These are phyloP conservation scores for Papilio demoleus DNA, from an alignment of 2,888 invertebrate genomes.

Conservation along the genomic window DNA sequence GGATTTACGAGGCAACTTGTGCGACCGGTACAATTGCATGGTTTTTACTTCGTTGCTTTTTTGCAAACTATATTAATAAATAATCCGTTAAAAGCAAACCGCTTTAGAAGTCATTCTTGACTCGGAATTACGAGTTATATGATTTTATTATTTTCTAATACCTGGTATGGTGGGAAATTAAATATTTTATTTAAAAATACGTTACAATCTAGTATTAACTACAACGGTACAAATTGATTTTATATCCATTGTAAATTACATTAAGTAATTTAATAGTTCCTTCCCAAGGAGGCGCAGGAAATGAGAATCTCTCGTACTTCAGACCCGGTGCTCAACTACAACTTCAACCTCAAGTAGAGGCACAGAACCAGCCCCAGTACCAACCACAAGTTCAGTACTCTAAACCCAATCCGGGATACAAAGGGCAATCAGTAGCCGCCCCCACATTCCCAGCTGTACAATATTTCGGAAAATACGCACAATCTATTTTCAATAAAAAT, in stretches of 20 bases:
- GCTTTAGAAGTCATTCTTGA: neutral
- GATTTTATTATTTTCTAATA: too few species aligned
- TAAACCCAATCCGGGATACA: slow-evolving; percentile 43
- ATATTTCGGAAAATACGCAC: slow-evolving; percentile 69
- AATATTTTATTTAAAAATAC: neutral
- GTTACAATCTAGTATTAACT: neutral
- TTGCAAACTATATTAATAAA: slow-evolving; percentile 12
- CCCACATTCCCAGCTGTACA: slow-evolving; percentile 65
- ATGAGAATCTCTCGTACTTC: slow-evolving; percentile 39
- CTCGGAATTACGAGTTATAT: neutral
- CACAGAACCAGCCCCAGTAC: slow-evolving; percentile 49
- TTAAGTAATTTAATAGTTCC: neutral
- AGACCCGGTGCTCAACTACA: slow-evolving; percentile 40
- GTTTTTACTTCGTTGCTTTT: neutral
- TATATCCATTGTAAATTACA: neutral
- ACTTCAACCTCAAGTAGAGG: slow-evolving; percentile 38
- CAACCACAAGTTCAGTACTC: slow-evolving; percentile 44
- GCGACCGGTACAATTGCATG: neutral
- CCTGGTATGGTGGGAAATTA: too few species aligned
- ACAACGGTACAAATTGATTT: neutral
- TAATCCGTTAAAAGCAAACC: slow-evolving; percentile 8
- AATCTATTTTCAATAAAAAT: slow-evolving; percentile 55
- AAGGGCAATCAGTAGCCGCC: slow-evolving; percentile 46
- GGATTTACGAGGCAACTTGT: slow-evolving; percentile 32
- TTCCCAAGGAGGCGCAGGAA: neutral